A percentile compares a stretch with the other conserved stretches of the same genome.
These are phyloP conservation scores for Chunga burmeisteri DNA, from an alignment of 2,113 vertebrate species.

Conservation along the genomic window DNA sequence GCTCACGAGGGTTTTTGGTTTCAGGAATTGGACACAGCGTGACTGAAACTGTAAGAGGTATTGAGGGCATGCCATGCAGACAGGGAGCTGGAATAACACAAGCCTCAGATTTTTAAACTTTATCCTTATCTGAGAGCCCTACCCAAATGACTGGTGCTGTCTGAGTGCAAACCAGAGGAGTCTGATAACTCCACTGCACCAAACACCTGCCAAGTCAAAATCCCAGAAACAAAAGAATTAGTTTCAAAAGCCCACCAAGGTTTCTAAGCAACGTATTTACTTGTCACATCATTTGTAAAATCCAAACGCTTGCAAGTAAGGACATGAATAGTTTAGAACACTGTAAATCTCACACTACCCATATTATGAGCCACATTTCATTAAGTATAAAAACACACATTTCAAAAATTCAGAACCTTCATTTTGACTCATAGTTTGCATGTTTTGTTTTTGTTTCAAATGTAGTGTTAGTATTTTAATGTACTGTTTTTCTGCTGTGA, in stretches of 20 bases:
- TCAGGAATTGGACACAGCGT: conserved; percentile 37
- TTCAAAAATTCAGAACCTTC: conserved; percentile 56
- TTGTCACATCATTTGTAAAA: conserved; percentile 63
- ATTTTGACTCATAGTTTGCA: conserved; percentile 31
- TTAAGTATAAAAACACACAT: conserved; percentile 42
- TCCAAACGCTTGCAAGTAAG: conserved; percentile 16
- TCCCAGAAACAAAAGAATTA: conserved; percentile 41
- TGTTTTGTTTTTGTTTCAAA: conserved; percentile 46
- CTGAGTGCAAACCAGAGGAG: conserved; percentile 23
- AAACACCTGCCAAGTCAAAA: conserved; percentile 57
- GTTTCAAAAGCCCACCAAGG: conserved; percentile 59
- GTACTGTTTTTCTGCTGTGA: conserved; percentile 27
- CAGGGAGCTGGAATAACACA: background rate
- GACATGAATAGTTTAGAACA: conserved; percentile 52
- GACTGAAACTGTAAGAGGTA: conserved; percentile 40
- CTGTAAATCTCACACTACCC: conserved; percentile 38
- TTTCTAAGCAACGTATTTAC: conserved; percentile 63
- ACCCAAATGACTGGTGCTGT: background rate
- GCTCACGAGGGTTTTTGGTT: conserved; percentile 34
- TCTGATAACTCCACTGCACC: conserved; percentile 31
- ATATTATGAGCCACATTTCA: conserved; percentile 37
- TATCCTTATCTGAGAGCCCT: conserved; percentile 24
- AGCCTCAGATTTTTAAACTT: conserved; percentile 25
- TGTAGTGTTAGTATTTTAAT: conserved; percentile 18
- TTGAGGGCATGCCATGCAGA: conserved; percentile 9